phyloP scores from a whole-genome alignment of 2,113 vertebrate species.

The Ascaphus truei region DNA sequence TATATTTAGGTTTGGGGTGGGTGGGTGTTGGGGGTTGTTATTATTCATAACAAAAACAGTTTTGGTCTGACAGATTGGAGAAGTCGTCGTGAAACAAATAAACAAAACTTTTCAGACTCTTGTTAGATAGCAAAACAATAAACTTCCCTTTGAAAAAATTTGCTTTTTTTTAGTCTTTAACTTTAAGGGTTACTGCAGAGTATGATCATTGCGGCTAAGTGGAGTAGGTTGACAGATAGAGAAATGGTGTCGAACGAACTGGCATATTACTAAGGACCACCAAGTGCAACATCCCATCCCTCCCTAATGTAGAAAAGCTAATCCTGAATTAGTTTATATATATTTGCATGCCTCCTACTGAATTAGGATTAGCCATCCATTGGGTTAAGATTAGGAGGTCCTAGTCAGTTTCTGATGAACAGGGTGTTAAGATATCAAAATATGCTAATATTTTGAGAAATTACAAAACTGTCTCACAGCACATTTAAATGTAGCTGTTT shows the following conservation, averaged over 20 bases:
- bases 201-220: no score
- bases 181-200: no score
- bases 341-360: slow-evolving; percentile 34
- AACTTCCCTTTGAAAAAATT: no score
- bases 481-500: slow-evolving; percentile 36
- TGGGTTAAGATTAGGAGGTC: slow-evolving; percentile 31
- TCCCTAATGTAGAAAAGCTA: not conserved
- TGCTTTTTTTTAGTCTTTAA: no score
- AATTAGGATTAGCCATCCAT: slow-evolving; percentile 20
- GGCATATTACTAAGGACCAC: slow-evolving; percentile 11
- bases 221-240: not conserved
- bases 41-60: no score
- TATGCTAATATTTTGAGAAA: slow-evolving; percentile 37
- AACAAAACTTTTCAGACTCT: no score
- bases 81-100: no score
- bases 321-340: slow-evolving; percentile 27
- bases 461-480: slow-evolving; percentile 33
- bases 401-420: slow-evolving; percentile 25
- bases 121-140: no score
- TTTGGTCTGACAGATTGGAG: no score
- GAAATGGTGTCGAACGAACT: not conserved
- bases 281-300: not conserved
- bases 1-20: no score
- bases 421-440: slow-evolving; percentile 39
- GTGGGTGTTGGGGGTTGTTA: no score